phyloP scores from a whole-genome alignment of 2,888 invertebrate genomes.

The Cheilosia variabilis region DNA sequence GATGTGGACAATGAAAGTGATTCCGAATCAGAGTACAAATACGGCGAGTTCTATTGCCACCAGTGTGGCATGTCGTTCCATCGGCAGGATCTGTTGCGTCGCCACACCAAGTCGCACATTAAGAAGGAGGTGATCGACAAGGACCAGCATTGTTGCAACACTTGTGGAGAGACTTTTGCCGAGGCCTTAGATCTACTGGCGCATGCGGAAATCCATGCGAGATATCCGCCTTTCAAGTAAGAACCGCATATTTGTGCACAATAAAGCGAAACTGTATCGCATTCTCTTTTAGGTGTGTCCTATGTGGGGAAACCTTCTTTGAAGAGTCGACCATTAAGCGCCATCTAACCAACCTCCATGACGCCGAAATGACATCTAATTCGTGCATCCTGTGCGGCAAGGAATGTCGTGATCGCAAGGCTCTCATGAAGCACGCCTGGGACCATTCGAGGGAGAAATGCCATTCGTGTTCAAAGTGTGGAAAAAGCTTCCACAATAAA shows the following conservation, averaged over 20 bases:
- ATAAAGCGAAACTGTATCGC: background rate
- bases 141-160: constrained; percentile 88
- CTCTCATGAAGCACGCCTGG: constrained; percentile 88
- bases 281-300: constrained; percentile 84
- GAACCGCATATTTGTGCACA: constrained; percentile 16
- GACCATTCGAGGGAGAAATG: constrained; percentile 88
- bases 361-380: constrained; percentile 86
- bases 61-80: constrained; percentile 92
- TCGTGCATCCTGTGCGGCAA: constrained; percentile 88
- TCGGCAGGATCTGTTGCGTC: constrained; percentile 89
- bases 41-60: constrained; percentile 87
- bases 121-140: constrained; percentile 79
- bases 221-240: constrained; percentile 85
- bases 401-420: constrained; percentile 88
- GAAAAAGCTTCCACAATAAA: constrained; percentile 89
- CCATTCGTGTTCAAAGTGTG: constrained; percentile 88
- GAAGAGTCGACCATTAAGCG: constrained; percentile 87
- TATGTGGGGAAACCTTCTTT: constrained; percentile 87
- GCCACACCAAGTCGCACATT: constrained; percentile 86
- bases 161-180: constrained; percentile 91
- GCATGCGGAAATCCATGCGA: constrained; percentile 91
- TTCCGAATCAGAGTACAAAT: constrained; percentile 85
- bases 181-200: constrained; percentile 91
- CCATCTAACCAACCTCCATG: constrained; percentile 86
- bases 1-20: constrained; percentile 83